Evolutionary conservation across 2,113 vertebrate species (phyloP).

Genomic region (Otocyon megalotis): DNA sequence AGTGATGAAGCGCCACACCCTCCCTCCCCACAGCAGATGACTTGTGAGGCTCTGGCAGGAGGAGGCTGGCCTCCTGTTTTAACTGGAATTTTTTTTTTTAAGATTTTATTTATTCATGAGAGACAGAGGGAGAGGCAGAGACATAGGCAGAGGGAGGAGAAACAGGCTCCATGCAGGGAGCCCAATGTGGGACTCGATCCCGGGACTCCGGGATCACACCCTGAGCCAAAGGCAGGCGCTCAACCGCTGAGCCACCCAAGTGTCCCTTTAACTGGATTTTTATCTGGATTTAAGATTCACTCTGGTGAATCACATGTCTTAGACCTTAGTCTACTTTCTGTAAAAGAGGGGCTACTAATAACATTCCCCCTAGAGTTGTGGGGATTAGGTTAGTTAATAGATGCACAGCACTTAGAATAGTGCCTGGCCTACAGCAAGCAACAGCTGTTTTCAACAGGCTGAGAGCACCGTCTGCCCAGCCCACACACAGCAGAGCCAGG

Average conservation of each 20-base stretch:
- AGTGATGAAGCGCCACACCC: background rate
- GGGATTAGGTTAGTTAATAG: background rate
- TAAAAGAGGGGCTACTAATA: background rate
- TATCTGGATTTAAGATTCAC: background rate
- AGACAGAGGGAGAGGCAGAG: too few species aligned
- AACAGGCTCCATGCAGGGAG: too few species aligned
- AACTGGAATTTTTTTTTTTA: background rate
- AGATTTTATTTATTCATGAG: too few species aligned
- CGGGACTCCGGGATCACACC: too few species aligned
- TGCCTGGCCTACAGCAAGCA: accelerated
- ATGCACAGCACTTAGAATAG: background rate
- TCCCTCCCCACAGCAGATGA: background rate
- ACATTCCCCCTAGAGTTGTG: background rate
- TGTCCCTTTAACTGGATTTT: background rate
- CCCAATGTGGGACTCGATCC: too few species aligned
- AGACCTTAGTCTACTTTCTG: background rate
- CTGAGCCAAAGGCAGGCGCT: too few species aligned
- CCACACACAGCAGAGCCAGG: accelerated
- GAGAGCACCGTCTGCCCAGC: too few species aligned
- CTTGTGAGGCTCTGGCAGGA: background rate
- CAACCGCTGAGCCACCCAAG: too few species aligned
- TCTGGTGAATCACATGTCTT: accelerated
- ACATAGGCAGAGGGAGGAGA: too few species aligned
- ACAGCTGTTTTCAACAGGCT: background rate
- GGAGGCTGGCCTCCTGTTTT: background rate